Evolutionary conservation across 2,888 invertebrate species (phyloP), one percentile per base, ranked within the genome.

Genomic region (Carabus problematicus): DNA sequence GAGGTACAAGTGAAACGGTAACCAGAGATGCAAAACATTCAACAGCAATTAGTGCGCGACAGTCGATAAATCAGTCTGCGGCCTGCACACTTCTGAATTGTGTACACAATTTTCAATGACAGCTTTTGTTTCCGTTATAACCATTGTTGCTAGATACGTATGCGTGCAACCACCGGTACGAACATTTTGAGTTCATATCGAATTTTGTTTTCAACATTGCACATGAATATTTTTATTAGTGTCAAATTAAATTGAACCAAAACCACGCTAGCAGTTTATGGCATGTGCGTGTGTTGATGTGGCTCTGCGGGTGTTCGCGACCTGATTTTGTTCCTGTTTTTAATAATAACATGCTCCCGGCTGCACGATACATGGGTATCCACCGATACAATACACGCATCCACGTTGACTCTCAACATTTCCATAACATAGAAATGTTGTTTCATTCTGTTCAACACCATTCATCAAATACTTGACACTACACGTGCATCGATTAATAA

Each of bases 41-140:
- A 42, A 55, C 47, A 47, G 52, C 45, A 67, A 59, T 67, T 52
- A 60, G 60, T 29, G 43, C 49, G 43, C 45, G 42, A 40, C 60
- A 60, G 60, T 67, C 67, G 67, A 67, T 67, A 67, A 67, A 67
- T 67, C 67, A 67, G 60, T 49, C 52, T 40, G 52, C 67, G 67
- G 60, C 43, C 52, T 41, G 43, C 41, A 52, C 67, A 52, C 67
- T 60, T 67, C 67, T 60, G 67, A 66, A 52, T 58, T 40, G 14
- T 49, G 66, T 52, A 52, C 52, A 18, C 55, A 55, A 19, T 52
- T 52, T 19, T 41, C 54, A 64, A 19, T 39, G 56, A 56, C 43
- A 42, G 58, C 63, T 66, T 66, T 66, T 66, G 66, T 66, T 66
- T 49, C 58, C 29, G 29, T 9, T 12, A 52, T 52, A 16, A 12